These are phyloP conservation scores for Tragulus kanchil DNA, from an alignment of 2,113 vertebrate genomes.

Conservation along the genomic window DNA sequence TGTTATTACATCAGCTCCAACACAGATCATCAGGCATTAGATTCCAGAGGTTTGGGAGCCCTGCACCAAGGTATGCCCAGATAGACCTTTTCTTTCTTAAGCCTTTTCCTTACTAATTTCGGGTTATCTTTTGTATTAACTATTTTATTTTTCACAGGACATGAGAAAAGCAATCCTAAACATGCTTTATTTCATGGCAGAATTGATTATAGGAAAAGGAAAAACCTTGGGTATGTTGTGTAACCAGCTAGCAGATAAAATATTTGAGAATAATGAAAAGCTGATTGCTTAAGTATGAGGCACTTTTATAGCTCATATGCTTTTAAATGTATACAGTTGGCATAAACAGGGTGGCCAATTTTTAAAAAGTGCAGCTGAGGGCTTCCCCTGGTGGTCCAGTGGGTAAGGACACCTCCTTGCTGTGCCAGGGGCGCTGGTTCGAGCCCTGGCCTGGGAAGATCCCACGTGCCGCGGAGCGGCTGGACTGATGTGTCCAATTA, in stretches of 20 bases:
- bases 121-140: not conserved
- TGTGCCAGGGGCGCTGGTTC: no score
- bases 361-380: constrained; percentile 54
- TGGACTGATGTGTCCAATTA: no score
- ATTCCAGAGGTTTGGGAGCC: not conserved
- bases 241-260: constrained; percentile 29
- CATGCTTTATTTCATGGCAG: not conserved
- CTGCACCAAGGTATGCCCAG: not conserved
- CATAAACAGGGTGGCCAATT: constrained; percentile 72
- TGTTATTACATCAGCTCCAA: not conserved
- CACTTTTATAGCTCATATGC: constrained; percentile 68
- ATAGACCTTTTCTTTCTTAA: not conserved
- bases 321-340: constrained; percentile 72
- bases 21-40: not conserved
- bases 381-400: no score
- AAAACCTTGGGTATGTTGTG: not conserved
- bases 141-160: not conserved
- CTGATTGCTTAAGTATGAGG: constrained; percentile 56
- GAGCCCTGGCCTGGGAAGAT: no score
- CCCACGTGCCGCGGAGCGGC: no score
- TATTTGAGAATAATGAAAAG: constrained; percentile 65
- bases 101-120: not conserved
- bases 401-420: no score
- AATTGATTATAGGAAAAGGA: not conserved
- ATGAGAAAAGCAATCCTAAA: not conserved